These are phyloP conservation scores for Zoanthus sansibaricus DNA, from an alignment of 92 coral and sea anemone genomes.

Conservation along the genomic window DNA sequence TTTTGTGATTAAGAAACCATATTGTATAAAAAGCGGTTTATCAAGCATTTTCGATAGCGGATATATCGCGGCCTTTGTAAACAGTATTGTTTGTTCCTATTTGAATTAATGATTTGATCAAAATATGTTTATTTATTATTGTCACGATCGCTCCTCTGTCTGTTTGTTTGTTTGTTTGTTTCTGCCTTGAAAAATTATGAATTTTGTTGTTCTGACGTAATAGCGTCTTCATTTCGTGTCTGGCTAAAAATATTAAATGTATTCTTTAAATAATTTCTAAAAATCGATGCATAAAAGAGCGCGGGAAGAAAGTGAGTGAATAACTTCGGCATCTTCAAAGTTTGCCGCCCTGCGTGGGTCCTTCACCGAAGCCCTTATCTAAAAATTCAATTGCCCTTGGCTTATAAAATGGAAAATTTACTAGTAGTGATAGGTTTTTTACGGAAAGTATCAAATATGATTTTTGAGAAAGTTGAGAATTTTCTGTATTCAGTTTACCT, in stretches of 20 bases:
- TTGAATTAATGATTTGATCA: constrained; percentile 22
- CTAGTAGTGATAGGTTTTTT: not conserved
- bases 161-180: constrained; percentile 41
- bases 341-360: constrained; percentile 36
- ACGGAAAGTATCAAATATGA: not conserved
- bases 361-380: constrained; percentile 44
- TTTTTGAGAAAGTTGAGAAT: constrained; percentile 7
- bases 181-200: constrained; percentile 6
- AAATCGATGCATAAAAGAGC: not conserved
- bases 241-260: not conserved
- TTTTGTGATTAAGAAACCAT: not conserved
- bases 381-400: constrained; percentile 51
- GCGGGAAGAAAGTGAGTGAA: constrained; percentile 30
- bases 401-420: constrained; percentile 24
- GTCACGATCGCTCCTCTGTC: not conserved
- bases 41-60: not conserved
- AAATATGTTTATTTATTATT: constrained; percentile 34
- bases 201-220: not conserved
- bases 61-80: not conserved
- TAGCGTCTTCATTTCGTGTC: not conserved
- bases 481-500: not conserved
- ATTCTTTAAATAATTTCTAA: not conserved
- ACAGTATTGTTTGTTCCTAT: not conserved
- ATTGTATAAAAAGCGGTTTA: not conserved
- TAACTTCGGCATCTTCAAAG: constrained; percentile 50